Conservation (phyloP, 2,888 invertebrate genomes). For the Campoletis raptor region DNA sequence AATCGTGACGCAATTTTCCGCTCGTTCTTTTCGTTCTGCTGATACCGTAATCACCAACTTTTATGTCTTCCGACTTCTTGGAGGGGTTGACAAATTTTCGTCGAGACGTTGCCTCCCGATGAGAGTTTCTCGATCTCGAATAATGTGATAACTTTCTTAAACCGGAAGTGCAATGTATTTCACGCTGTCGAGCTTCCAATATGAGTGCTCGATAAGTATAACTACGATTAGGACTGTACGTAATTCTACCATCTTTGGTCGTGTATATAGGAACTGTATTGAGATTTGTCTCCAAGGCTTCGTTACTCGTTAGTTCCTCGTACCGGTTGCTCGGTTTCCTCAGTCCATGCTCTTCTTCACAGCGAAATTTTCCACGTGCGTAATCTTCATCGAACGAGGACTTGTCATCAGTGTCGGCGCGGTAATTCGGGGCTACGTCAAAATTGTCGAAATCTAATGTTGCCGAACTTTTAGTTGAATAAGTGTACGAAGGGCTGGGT, state of each 20-base stretch:
- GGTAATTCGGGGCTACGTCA: conserved; percentile 73
- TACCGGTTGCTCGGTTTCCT: conserved; percentile 42
- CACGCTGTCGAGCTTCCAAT: conserved; percentile 78
- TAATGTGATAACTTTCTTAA: conserved; percentile 42
- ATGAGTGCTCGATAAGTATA: conserved; percentile 80
- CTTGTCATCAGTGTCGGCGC: conserved; percentile 58
- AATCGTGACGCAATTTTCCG: conserved; percentile 23
- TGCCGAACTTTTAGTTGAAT: conserved; percentile 68
- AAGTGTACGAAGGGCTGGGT: conserved; percentile 57
- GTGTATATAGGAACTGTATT: conserved; percentile 83
- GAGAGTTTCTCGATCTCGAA: conserved; percentile 37
- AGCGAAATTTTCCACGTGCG: conserved; percentile 57
- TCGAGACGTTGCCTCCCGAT: conserved; percentile 17
- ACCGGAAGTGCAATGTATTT: conserved; percentile 63
- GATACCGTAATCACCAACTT: background rate
- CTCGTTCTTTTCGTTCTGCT: conserved; percentile 6
- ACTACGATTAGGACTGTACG: conserved; percentile 82
- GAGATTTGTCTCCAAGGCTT: conserved; percentile 71
- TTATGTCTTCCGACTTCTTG: background rate
- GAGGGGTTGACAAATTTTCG: conserved; percentile 33
- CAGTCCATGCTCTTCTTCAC: conserved; percentile 56
- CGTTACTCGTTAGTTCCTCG: conserved; percentile 51
- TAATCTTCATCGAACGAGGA: conserved; percentile 33
- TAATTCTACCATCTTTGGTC: conserved; percentile 84
- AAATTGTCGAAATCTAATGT: conserved; percentile 75